Evolutionary conservation across 2,888 invertebrate species (phyloP).

Genomic region (Leptarthrus brevirostris): DNA sequence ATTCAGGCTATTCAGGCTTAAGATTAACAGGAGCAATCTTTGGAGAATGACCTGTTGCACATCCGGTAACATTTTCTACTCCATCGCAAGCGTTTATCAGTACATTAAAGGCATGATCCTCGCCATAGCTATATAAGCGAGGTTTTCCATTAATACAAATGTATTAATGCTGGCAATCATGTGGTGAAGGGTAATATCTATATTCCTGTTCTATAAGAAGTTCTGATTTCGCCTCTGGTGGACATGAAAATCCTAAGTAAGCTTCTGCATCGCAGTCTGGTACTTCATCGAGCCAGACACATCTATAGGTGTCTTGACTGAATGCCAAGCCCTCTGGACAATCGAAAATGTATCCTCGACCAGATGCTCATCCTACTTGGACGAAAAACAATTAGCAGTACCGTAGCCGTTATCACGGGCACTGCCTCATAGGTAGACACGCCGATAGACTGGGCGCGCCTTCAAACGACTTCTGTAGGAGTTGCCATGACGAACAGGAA

Average conservation of each 20-base stretch:
- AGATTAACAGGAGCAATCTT: background rate
- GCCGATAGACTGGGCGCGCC: too few relatives aligned
- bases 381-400: too few relatives aligned
- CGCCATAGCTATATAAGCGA: conserved; percentile 80
- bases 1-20: too few relatives aligned
- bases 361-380: conserved; percentile 86
- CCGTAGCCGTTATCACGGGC: too few relatives aligned
- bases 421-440: too few relatives aligned
- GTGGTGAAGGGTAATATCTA: conserved; percentile 68
- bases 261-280: conserved; percentile 84
- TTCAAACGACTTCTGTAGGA: too few relatives aligned
- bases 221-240: conserved; percentile 69
- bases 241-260: conserved; percentile 81
- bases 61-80: conserved; percentile 81
- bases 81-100: conserved; percentile 78
- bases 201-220: conserved; percentile 68
- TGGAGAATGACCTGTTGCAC: conserved; percentile 66
- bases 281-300: conserved; percentile 91
- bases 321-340: conserved; percentile 89
- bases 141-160: conserved; percentile 81
- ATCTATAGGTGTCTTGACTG: conserved; percentile 77
- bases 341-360: conserved; percentile 77
- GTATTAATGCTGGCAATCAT: conserved; percentile 83
- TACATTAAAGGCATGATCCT: conserved; percentile 82
- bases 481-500: too few relatives aligned